A percentile compares a stretch with the other conserved stretches of the same genome.
Conservation (phyloP, 1,140 invertebrate species). For the Pseudomyrmex sp. region DNA sequence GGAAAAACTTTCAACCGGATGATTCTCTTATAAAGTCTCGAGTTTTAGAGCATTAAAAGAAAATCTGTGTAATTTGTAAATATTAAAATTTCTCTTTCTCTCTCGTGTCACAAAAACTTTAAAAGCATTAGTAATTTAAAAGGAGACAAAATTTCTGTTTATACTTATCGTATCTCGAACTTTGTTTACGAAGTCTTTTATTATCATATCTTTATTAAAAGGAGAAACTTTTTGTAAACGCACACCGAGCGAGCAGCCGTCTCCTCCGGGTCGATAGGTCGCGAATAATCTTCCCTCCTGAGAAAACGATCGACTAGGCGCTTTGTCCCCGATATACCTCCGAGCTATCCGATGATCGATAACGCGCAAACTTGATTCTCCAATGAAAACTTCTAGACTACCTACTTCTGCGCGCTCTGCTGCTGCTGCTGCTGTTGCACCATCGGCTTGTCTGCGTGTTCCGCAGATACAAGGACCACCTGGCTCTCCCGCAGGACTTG, state of each 20-base stretch:
- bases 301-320: constrained; percentile 48
- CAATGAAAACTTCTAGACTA: constrained; percentile 54
- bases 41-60: no score
- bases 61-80: no score
- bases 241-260: not conserved
- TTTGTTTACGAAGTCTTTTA: not conserved
- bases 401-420: no score
- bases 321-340: constrained; percentile 52
- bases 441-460: constrained; percentile 12
- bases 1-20: no score
- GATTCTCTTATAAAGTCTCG: no score
- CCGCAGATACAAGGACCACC: constrained; percentile 53
- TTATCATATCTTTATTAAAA: not conserved
- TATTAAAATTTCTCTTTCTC: no score
- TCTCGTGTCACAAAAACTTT: no score
- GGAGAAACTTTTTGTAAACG: not conserved
- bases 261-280: constrained; percentile 23
- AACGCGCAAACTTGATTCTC: constrained; percentile 57
- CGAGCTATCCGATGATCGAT: constrained; percentile 42
- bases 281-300: constrained; percentile 46
- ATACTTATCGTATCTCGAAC: no score
- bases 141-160: no score
- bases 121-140: no score
- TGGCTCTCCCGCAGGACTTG: constrained; percentile 61
- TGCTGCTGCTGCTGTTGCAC: not conserved